These are phyloP conservation scores for Operophtera brumata DNA, from an alignment of 2,888 invertebrate genomes.

Conservation along the genomic window DNA sequence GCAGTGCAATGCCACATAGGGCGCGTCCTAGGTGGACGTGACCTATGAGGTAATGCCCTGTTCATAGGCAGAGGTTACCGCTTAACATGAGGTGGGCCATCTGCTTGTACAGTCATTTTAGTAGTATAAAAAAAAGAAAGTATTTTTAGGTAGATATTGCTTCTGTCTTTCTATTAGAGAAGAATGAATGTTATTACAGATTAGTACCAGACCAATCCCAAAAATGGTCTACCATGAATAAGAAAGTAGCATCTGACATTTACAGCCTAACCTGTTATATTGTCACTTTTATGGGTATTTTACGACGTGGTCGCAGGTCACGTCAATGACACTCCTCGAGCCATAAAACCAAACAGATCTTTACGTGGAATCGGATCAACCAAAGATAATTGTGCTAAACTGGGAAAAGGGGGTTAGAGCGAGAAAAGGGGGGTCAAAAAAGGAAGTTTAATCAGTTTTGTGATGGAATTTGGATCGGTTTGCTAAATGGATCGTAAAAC, in stretches of 20 bases:
- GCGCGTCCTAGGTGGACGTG: no score
- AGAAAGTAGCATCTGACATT: slow-evolving; percentile 15
- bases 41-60: no score
- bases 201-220: slow-evolving; percentile 1
- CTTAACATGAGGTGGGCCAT: no score
- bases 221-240: slow-evolving; percentile 5
- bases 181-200: not conserved
- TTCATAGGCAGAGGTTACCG: no score
- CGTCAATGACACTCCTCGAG: slow-evolving; percentile 12
- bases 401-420: not conserved
- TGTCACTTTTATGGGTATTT: slow-evolving; percentile 29
- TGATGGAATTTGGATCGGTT: slow-evolving; percentile 5
- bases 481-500: slow-evolving; percentile 4
- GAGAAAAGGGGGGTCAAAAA: not conserved
- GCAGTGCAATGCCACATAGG: no score
- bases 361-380: slow-evolving; percentile 11
- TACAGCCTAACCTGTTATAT: slow-evolving; percentile 16
- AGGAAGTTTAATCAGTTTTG: slow-evolving; percentile 3
- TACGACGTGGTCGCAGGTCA: slow-evolving; percentile 30
- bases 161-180: not conserved
- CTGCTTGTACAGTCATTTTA: no score
- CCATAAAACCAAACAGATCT: slow-evolving; percentile 23
- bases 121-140: no score
- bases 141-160: no score
- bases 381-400: slow-evolving; percentile 1